A percentile compares a stretch with the other conserved stretches of the same genome.
Evolutionary conservation across 2,113 vertebrate species (phyloP).

Genomic region (Nestor notabilis): DNA sequence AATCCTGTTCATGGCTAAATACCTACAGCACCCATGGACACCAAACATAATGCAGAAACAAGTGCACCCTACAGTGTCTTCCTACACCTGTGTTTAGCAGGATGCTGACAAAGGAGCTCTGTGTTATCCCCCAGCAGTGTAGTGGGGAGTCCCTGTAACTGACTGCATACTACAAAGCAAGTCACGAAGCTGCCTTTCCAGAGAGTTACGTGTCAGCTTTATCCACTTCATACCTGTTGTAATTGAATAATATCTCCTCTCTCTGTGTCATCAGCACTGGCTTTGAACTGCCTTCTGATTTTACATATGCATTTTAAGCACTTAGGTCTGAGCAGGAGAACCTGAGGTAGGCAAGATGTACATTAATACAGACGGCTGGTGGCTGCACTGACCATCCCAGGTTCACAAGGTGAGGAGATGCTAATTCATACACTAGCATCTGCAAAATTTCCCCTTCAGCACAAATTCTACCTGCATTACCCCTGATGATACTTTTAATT

Average conservation of each 20-base stretch:
- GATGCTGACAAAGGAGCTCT: not conserved
- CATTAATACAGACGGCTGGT: not conserved
- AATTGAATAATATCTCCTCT: not conserved
- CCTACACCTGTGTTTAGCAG: not conserved
- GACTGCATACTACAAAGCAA: not conserved
- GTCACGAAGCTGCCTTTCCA: not conserved
- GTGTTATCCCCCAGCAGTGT: not conserved
- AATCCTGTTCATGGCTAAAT: not conserved
- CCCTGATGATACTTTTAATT: conserved; percentile 39
- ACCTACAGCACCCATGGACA: not conserved
- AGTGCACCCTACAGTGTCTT: not conserved
- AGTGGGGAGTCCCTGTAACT: not conserved
- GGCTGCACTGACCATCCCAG: not conserved
- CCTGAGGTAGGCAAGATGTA: not conserved
- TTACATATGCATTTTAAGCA: not conserved
- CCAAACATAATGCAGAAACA: not conserved
- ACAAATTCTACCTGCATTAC: conserved; percentile 27
- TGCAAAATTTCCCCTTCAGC: not conserved
- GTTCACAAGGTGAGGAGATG: conserved; percentile 7
- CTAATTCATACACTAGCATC: not conserved
- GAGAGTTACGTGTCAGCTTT: not conserved
- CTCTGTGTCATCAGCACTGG: not conserved
- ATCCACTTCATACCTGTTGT: not conserved
- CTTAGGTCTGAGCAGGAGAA: not conserved
- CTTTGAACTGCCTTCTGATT: not conserved